phyloP scores from a whole-genome alignment of 2,888 invertebrate species.

The Xanthia togata region DNA sequence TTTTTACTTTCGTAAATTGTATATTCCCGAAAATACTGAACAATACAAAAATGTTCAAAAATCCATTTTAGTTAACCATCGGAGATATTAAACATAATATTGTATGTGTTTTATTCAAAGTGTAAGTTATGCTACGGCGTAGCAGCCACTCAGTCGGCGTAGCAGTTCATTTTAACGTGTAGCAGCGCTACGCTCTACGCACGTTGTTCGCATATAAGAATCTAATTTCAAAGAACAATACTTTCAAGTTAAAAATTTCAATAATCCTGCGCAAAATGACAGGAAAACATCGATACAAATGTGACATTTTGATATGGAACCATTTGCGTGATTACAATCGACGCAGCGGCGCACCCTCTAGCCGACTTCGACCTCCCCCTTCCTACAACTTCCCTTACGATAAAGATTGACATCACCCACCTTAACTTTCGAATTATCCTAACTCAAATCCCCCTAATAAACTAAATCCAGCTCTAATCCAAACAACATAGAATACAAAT shows the following conservation, averaged over 20 bases:
- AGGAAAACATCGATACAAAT: constrained; percentile 85
- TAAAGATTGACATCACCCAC: constrained; percentile 89
- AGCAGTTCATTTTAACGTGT: constrained; percentile 13
- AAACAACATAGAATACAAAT: constrained; percentile 73
- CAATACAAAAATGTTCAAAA: no score
- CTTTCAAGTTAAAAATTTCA: constrained; percentile 65
- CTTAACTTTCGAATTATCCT: constrained; percentile 87
- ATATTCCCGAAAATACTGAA: background rate
- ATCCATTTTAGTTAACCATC: background rate
- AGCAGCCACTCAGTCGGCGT: constrained; percentile 34
- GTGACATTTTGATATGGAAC: constrained; percentile 89
- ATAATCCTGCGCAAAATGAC: constrained; percentile 81
- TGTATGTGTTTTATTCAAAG: no score
- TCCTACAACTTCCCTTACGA: constrained; percentile 88
- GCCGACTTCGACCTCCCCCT: constrained; percentile 79
- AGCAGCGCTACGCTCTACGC: constrained; percentile 18
- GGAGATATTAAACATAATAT: background rate
- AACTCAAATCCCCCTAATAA: constrained; percentile 74
- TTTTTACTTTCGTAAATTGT: background rate
- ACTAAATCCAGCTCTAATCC: constrained; percentile 76
- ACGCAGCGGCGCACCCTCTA: constrained; percentile 87
- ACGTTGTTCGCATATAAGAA: background rate
- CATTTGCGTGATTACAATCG: constrained; percentile 90
- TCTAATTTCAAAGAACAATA: constrained; percentile 16
- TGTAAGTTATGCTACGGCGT: constrained; percentile 42